Evolutionary conservation across 2,888 invertebrate genomes (phyloP), one percentile per base, ranked within the genome.

Genomic region (Ormyrus nitidulus): DNA sequence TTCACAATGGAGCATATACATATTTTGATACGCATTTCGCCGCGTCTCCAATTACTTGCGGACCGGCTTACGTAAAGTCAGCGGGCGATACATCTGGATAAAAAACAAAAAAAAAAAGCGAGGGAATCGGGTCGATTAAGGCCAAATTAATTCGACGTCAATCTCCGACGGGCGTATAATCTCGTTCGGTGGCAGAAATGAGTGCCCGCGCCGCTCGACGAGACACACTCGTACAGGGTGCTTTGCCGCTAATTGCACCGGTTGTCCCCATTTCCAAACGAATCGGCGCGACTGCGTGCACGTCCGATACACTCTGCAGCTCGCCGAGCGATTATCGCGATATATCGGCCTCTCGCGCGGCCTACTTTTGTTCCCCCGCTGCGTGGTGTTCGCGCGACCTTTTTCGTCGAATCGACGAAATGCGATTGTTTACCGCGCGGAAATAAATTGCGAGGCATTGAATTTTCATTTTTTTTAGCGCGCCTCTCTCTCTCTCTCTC

Each of bases 101-200:
- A 51, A 66, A 53, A 58, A 53, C 11, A 51, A 65, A 62, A 53
- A 34, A 51, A 51, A 34, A 19, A 9, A 69, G 48, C 10, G 58
- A 49, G 48, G 10, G 68, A 48, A 62, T 6, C 11, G 19, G 5
- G 77, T 49, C 73, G 68, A 80, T 73, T 77, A 64, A 80, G 80
- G 80, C 77, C 73, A 77, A 80, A 80, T 80, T 80, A 77, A 80
- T 80, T 80, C 62, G 51, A 49, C 59, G 72, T 77, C 77, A 69
- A 51, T 73, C 64, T 44, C 6, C 58, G 59, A 68, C 71, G 19
- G 51, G n/a, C 53, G 1, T 9, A 46, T 74, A 73, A 78, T 78
- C 61, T 72, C 72, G n/a, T 8, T 5, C 7, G 53, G 58, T 19
- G 19, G 53, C 44, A 34, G 73, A 78, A 78, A 72, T 73, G 72